Conservation (phyloP, 1,140 invertebrate species). For the Popillia japonica region DNA sequence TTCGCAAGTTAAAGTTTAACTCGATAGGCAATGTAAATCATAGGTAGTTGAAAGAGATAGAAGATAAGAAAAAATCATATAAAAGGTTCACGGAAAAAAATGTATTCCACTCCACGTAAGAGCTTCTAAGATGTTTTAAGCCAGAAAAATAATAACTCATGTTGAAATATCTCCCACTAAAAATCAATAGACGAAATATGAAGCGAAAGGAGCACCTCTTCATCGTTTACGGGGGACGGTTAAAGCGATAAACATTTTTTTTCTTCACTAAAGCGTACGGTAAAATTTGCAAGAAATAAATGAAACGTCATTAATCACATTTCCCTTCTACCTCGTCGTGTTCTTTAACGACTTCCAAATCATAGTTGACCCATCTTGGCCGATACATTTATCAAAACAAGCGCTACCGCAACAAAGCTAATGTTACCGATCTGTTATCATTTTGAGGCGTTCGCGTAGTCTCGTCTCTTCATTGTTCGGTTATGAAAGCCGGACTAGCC, state of each 20-base stretch:
- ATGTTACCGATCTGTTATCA: conserved; percentile 33
- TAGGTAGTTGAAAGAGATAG: no score
- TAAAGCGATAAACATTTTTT: conserved; percentile 10
- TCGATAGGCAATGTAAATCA: no score
- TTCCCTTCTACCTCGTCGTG: conserved; percentile 19
- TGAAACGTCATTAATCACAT: conserved; percentile 30
- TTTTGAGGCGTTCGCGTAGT: background rate
- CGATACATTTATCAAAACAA: conserved; percentile 35
- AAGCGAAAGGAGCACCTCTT: background rate
- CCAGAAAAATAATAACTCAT: background rate
- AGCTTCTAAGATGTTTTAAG: background rate
- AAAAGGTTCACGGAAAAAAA: background rate
- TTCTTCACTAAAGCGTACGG: background rate
- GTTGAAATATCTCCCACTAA: background rate
- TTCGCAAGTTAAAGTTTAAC: no score
- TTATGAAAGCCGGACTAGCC: background rate
- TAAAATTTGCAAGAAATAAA: conserved; percentile 9
- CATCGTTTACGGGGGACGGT: background rate
- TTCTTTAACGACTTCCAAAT: conserved; percentile 34
- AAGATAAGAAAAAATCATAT: background rate
- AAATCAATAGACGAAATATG: conserved; percentile 7
- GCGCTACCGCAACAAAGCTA: conserved; percentile 22
- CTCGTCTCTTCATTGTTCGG: conserved; percentile 24
- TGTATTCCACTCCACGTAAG: background rate
- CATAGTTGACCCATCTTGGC: conserved; percentile 28